Evolutionary conservation across 2,888 invertebrate species (phyloP).

Genomic region (Callimorpha dominula): DNA sequence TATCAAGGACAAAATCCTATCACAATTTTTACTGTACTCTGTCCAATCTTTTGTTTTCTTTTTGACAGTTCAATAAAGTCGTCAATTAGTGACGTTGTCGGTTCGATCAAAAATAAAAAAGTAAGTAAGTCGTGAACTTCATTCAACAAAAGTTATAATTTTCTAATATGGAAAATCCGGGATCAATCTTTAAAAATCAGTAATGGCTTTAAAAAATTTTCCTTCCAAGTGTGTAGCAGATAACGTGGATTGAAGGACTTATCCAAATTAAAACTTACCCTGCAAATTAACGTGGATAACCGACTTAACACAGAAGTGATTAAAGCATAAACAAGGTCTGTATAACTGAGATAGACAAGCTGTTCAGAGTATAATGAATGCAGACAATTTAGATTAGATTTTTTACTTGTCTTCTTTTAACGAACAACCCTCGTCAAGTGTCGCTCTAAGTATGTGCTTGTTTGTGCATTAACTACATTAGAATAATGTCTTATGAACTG

Average conservation of each 20-base stretch:
- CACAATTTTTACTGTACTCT: neutral
- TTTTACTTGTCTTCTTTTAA: neutral
- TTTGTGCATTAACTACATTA: neutral
- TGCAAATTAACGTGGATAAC: too few relatives aligned
- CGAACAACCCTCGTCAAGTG: conserved; percentile 9
- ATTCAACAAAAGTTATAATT: too few relatives aligned
- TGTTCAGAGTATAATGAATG: neutral
- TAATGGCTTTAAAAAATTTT: too few relatives aligned
- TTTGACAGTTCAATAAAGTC: too few relatives aligned
- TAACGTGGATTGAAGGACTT: neutral
- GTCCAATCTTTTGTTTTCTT: too few relatives aligned
- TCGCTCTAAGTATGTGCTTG: neutral
- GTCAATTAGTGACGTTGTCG: too few relatives aligned
- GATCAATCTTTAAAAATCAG: too few relatives aligned
- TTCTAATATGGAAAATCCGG: too few relatives aligned
- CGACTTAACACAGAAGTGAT: neutral
- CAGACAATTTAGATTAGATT: conserved; percentile 1
- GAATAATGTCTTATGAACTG: neutral
- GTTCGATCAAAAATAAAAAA: too few relatives aligned
- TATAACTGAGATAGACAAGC: neutral
- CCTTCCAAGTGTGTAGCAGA: neutral
- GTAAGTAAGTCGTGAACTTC: too few relatives aligned
- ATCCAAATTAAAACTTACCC: neutral
- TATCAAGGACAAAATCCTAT: neutral
- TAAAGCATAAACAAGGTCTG: neutral